These are phyloP conservation scores for Sandelia bainsii DNA, from an alignment of 2,797 vertebrate genomes.

Conservation along the genomic window DNA sequence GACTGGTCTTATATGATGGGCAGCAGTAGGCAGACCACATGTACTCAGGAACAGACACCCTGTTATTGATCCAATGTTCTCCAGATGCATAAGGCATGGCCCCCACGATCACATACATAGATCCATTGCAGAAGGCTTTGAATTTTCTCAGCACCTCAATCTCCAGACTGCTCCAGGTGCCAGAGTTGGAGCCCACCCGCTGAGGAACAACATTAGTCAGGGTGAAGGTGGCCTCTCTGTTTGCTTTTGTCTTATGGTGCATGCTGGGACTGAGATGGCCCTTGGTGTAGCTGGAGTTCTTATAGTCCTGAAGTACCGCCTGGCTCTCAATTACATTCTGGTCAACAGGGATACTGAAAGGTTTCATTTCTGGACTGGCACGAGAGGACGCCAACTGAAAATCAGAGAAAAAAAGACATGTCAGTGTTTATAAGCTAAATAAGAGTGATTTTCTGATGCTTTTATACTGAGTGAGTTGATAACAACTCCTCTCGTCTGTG, in stretches of 20 bases:
- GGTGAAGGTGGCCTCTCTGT: conserved; percentile 75
- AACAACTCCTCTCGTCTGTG: too few species aligned
- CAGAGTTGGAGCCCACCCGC: conserved; percentile 64
- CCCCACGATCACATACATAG: conserved; percentile 74
- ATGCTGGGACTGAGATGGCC: conserved; percentile 80
- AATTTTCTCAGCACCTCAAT: conserved; percentile 17
- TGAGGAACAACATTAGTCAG: conserved; percentile 80
- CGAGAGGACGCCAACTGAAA: conserved; percentile 66
- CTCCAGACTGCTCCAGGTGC: conserved; percentile 68
- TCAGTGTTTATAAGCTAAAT: not conserved
- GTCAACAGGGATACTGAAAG: conserved; percentile 27
- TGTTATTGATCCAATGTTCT: conserved; percentile 53
- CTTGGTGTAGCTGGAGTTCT: conserved; percentile 67
- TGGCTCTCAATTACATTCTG: conserved; percentile 80
- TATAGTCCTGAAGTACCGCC: conserved; percentile 73
- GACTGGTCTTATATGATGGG: conserved; percentile 50
- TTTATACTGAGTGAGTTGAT: not conserved
- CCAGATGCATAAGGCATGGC: conserved; percentile 58
- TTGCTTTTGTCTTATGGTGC: conserved; percentile 58
- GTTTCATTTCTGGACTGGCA: conserved; percentile 67
- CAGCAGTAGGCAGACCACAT: conserved; percentile 83
- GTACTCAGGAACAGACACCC: conserved; percentile 78
- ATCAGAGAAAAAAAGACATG: conserved; percentile 1
- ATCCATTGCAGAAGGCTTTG: conserved; percentile 48
- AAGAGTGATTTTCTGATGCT: too few species aligned